Base-by-base conservation (phyloP, 1,140 invertebrate genomes). In the Campoletis sonorensis region DNA sequence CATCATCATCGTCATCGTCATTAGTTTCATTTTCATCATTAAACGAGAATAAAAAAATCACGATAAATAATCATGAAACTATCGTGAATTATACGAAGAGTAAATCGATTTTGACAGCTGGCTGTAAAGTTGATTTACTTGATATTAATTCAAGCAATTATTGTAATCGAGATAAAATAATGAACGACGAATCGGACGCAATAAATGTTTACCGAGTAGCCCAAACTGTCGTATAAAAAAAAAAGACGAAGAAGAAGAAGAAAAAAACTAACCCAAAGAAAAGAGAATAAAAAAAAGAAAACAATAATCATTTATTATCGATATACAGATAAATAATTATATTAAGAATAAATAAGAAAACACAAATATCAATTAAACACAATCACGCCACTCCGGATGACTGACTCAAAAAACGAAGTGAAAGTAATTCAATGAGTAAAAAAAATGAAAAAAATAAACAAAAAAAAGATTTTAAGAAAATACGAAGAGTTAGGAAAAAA, bases 321-420 rank as follows among this genome's bases (percentile, higher is more conserved):
- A 10, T 4, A 37, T 37, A 4, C 37, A 37, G 37, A 37, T 37
- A 37, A 37, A 37, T 37, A 4, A 4, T 37, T 37, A 10, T 37
- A 33, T 4, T 13, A 71, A 37, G 3, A 37, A 71, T 26, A 33
- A 30, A 11, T 3, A 30, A 45, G 45, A 18, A 23, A 72, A 72
- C 3, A 49, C n/a, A n/a, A n/a, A 49, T 45, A 45, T 45, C 40
- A 45, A 37, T 10, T 45, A 45, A n/a, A 73, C n/a, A 49, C 71
- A 73, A 73, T 54, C 45, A 71, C 49, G 72, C 72, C 72, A 27
- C 49, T 75, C 49, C 54, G 27, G 75, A 77, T 54, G 54, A 77
- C 75, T 77, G 75, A 77, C 75, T 77, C 54, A 77, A 77, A 54
- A 77, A 77, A 77, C 75, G 54, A 77, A 61, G 54, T 77, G 54